A percentile compares a stretch with the other conserved stretches of the same genome.
Evolutionary conservation across 2,888 invertebrate species (phyloP).

Genomic region (Ectobius pallidus): DNA sequence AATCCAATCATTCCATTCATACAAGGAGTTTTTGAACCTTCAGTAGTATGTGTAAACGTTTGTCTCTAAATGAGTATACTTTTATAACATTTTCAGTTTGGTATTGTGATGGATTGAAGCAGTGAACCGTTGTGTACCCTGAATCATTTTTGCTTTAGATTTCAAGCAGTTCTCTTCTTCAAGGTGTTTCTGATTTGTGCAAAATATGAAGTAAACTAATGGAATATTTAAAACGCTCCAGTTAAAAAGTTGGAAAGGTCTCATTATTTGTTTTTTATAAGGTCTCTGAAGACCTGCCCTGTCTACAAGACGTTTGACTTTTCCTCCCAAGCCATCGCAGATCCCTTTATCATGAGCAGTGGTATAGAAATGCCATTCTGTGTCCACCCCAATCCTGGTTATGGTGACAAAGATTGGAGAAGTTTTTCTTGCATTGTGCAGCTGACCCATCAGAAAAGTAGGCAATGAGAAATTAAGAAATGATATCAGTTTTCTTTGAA

Average conservation of each 20-base stretch:
- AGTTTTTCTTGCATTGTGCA: background rate
- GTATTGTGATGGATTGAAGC: background rate
- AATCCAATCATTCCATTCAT: background rate
- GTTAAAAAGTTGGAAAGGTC: slow-evolving; percentile 8
- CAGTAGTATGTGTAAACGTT: background rate
- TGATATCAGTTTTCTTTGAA: slow-evolving; percentile 5
- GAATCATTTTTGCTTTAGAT: slow-evolving; percentile 1
- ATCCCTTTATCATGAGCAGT: background rate
- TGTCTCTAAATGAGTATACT: background rate
- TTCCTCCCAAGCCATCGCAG: background rate
- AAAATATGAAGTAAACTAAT: background rate
- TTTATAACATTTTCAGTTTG: background rate
- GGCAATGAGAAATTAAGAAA: background rate
- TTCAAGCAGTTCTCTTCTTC: background rate
- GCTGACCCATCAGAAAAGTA: background rate
- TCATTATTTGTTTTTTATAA: background rate
- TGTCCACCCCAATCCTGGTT: background rate
- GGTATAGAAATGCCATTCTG: slow-evolving; percentile 1
- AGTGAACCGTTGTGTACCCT: background rate
- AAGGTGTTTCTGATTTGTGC: background rate
- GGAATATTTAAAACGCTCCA: background rate
- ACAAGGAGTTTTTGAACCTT: background rate
- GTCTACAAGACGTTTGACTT: background rate
- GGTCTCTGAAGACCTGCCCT: slow-evolving; percentile 11
- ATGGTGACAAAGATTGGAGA: background rate